Percentiles rank a stretch among this genome's conserved stretches.
phyloP scores from a whole-genome alignment of 2,888 invertebrate species.

The Caenorhabditis wallacei region DNA sequence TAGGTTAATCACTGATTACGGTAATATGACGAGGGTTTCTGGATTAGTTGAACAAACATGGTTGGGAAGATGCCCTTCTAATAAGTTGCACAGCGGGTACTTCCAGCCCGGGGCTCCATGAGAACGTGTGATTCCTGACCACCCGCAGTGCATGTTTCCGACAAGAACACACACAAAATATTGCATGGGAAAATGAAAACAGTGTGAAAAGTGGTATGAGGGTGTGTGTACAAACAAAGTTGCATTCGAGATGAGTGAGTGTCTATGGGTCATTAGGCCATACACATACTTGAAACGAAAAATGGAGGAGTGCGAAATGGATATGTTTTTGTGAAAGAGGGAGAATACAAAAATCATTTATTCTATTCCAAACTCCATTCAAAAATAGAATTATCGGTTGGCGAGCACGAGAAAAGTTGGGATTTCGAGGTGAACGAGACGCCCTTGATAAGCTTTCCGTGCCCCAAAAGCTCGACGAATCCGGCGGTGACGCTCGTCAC shows the following conservation, averaged over 20 bases:
- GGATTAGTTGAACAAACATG: constrained; percentile 3
- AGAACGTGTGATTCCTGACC: constrained; percentile 11
- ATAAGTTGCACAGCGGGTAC: constrained; percentile 5
- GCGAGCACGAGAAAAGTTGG: constrained; percentile 38
- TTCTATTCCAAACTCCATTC: constrained; percentile 51
- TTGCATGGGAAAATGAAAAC: constrained; percentile 34
- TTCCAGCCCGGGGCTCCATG: background rate
- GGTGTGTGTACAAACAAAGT: constrained; percentile 30
- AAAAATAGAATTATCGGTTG: constrained; percentile 64
- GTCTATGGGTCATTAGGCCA: constrained; percentile 40
- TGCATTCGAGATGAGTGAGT: constrained; percentile 12
- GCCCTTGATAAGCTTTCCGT: constrained; percentile 43
- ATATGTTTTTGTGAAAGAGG: background rate
- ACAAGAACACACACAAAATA: constrained; percentile 8
- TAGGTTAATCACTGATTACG: constrained; percentile 25
- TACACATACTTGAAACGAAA: constrained; percentile 4
- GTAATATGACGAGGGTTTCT: background rate
- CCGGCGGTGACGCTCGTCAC: constrained; percentile 66
- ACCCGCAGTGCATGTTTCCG: constrained; percentile 27
- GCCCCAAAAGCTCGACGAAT: constrained; percentile 63
- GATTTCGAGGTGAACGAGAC: constrained; percentile 29
- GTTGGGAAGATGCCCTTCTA: background rate
- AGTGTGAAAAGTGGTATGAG: constrained; percentile 38
- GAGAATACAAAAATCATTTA: constrained; percentile 1
- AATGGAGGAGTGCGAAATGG: background rate